Evolutionary conservation across 2,113 vertebrate species (phyloP).

Genomic region (Mesitornis unicolor): DNA sequence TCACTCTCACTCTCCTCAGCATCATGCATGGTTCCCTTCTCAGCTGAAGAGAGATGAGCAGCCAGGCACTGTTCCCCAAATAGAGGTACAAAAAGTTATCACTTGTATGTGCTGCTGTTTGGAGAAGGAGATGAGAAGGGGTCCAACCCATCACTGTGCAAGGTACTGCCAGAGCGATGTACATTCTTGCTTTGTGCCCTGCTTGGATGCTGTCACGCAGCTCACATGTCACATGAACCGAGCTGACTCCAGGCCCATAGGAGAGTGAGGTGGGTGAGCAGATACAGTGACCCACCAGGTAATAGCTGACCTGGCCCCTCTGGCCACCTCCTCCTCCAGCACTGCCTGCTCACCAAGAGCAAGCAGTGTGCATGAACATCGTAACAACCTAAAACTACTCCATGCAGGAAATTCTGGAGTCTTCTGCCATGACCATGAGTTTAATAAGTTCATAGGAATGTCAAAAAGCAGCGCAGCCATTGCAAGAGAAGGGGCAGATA

Average conservation of each 20-base stretch:
- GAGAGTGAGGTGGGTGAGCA: not conserved
- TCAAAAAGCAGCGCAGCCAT: not conserved
- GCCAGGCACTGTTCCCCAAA: not conserved
- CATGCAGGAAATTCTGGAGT: not conserved
- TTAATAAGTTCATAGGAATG: not conserved
- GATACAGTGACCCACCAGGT: not conserved
- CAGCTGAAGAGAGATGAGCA: not conserved
- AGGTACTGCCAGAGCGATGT: not conserved
- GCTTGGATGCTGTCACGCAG: not conserved
- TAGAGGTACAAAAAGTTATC: not conserved
- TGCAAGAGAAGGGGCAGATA: not conserved
- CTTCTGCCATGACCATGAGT: not conserved
- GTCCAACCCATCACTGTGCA: fast-evolving
- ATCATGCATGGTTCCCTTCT: fast-evolving
- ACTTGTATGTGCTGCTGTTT: not conserved
- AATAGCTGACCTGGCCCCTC: not conserved
- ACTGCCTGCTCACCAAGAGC: not conserved
- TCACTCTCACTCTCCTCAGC: not conserved
- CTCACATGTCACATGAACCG: fast-evolving
- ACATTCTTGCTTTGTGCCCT: fast-evolving
- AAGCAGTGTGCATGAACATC: not conserved
- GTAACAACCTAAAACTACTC: not conserved
- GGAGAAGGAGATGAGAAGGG: not conserved
- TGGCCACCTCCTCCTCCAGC: not conserved
- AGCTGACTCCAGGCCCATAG: not conserved